phyloP scores from a whole-genome alignment of 1,140 invertebrate species.

The Arion vulgaris region DNA sequence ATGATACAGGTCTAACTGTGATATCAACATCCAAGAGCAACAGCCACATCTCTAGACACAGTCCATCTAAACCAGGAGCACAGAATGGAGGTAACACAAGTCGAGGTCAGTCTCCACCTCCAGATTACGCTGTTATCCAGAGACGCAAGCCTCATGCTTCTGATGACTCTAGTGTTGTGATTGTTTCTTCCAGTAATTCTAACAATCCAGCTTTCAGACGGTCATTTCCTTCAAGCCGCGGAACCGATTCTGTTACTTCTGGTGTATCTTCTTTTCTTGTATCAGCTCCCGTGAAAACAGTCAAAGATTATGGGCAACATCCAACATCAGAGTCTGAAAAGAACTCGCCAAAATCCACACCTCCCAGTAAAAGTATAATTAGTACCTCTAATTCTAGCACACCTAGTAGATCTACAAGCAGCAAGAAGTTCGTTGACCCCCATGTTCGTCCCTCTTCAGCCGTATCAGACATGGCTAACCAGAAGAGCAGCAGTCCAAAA shows the following conservation, averaged over 20 bases:
- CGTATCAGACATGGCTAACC: conserved; percentile 42
- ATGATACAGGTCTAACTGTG: conserved; percentile 38
- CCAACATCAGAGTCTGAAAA: not conserved
- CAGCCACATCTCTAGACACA: not conserved
- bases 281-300: not conserved
- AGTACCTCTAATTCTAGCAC: not conserved
- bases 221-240: conserved; percentile 24
- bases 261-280: not conserved
- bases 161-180: conserved; percentile 26
- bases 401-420: not conserved
- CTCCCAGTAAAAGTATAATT: conserved; percentile 19
- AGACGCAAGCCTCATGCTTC: conserved; percentile 10
- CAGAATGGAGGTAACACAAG: not conserved
- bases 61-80: not conserved
- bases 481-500: conserved; percentile 45
- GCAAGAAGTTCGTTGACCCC: not conserved
- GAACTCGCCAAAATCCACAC: not conserved
- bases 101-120: conserved; percentile 17
- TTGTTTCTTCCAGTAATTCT: conserved; percentile 21
- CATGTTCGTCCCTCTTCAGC: conserved; percentile 41
- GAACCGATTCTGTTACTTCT: conserved; percentile 4
- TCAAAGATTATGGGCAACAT: not conserved
- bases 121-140: conserved; percentile 31
- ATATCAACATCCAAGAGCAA: conserved; percentile 30
- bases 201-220: conserved; percentile 35